Evolutionary conservation across 2,113 vertebrate genomes (phyloP).

Genomic region (Sylvietta virens): DNA sequence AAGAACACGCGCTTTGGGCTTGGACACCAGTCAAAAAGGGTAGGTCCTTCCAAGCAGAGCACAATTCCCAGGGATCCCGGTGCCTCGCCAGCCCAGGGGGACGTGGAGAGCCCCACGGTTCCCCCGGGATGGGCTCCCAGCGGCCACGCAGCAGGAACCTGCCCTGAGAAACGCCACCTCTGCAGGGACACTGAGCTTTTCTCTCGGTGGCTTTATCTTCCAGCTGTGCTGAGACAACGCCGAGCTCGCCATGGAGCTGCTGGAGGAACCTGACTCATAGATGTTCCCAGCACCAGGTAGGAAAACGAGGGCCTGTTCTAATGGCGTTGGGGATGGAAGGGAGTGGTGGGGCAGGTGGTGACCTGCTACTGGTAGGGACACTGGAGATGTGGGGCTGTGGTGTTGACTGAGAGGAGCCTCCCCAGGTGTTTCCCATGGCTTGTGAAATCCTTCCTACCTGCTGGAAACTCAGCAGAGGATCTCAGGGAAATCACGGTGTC

Average conservation of each 20-base stretch:
- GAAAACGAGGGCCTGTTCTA: neutral
- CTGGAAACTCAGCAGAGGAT: neutral
- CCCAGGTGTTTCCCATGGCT: neutral
- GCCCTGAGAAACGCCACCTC: neutral
- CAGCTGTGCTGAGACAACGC: conserved; percentile 3
- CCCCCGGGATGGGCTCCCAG: neutral
- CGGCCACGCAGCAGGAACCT: neutral
- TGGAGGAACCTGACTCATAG: conserved; percentile 3
- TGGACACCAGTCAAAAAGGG: conserved; percentile 60
- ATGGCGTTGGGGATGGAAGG: neutral
- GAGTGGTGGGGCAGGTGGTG: neutral
- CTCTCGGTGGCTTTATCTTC: conserved; percentile 18
- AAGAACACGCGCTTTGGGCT: conserved; percentile 48
- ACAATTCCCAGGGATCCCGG: conserved; percentile 57
- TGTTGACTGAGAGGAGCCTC: neutral
- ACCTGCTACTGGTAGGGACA: neutral
- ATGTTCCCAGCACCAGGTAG: conserved; percentile 63
- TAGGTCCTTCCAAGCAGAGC: conserved; percentile 46
- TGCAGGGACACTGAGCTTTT: neutral
- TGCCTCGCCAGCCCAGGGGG: conserved; percentile 27
- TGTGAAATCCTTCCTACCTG: neutral
- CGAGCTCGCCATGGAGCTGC: neutral
- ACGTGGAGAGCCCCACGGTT: conserved; percentile 1
- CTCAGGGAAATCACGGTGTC: fast-evolving
- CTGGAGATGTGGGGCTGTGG: fast-evolving